Evolutionary conservation across 2,888 invertebrate species (phyloP), one percentile per base, ranked within the genome.

Genomic region (Drosophila incognita): DNA sequence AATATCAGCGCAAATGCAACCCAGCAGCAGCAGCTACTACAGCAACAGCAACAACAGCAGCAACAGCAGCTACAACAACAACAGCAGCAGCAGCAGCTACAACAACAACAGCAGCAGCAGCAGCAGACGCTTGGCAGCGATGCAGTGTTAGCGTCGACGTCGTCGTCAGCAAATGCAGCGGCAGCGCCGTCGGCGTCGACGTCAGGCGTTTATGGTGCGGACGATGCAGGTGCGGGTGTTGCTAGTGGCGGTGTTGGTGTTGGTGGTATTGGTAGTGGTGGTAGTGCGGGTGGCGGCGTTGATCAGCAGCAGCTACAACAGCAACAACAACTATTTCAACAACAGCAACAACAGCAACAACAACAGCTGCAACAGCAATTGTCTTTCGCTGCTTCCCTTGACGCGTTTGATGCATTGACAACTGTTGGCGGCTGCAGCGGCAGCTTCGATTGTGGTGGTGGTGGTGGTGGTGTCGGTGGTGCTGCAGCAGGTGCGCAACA

Each of bases 151-250:
- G 66, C 77, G 63, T 64, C 74, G 65, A 54, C 80, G 60, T 71
- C 87, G 69, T 56, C 80, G 56, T 52, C 82, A 68, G 53, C 71
- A 27, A 46, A 46, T 52, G 61, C 83, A 71, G 62, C 86, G 54
- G 53, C 77, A 52, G 59, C 51, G 40, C 52, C 73, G 52, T 60
- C 77, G 69, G 24, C 70, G 53, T 70, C 69, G 65, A 51, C 69
- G 48, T 75, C 82, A 33, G 76, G 76, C 70, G 76, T 86, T 69
- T 88, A 85, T 76, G 90, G 90, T 81, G 86, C 89, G 67, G 88
- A 88, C 74, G 84, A 85, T 85, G 86, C 85, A 90, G 90, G 86
- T 86, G 90, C 83, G 90, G 74, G 74, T 79, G 85, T 79, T 82
- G 74, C 74, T 77, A 76, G 74, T 79, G 70, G 60, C 64, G 51